Base-by-base conservation (phyloP, 1,140 invertebrate genomes). In the Trissolcus basalis region DNA sequence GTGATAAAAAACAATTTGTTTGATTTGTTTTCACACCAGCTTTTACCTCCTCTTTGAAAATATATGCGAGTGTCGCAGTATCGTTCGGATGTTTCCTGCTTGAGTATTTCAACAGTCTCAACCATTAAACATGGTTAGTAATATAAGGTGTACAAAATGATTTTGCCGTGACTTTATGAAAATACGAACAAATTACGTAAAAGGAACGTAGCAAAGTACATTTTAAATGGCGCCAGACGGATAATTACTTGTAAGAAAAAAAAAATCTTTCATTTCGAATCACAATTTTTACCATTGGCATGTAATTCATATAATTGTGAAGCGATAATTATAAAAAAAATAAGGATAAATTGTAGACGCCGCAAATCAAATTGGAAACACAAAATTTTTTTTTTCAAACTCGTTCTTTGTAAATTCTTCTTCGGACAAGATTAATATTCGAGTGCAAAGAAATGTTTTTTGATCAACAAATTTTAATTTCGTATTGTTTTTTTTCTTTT, bases 161-260 rank as follows among this genome's bases (percentile, higher is more conserved):
- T 15, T 64, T 64, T 55, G 32, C 12, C 35, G 49, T 33, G 45
- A 65, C 43, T 56, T 65, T 15, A 56, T 56, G n/a, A 36, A 65
- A 56, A 50, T 33, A 50, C 44, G 13, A 33, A 47, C 35, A 47
- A 56, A 65, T 65, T 56, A 43, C 45, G 47, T 56, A 65, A 49
- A 49, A 27, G 13, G 36, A 16, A 56, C 36, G 61, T 56, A 65
- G 49, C 51, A 56, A 50, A 49, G 53, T 65, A 65, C 36, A 43
- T 41, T 65, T 65, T 65, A 65, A 65, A 65, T 65, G 61, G 61
- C 61, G 61, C 61, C 61, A 65, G 61, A 65, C 50, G 13, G 43
- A 6, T 65, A 55, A 65, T 48, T 65, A 65, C 49, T 39, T 11
- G 41, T 6, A n/a, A 6, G 14, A 1, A 45, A 44, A 65, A 65